Evolutionary conservation across 2,797 vertebrate genomes (phyloP), one percentile per base, ranked within the genome.

Genomic region (Helicolenus hilgendorfi): DNA sequence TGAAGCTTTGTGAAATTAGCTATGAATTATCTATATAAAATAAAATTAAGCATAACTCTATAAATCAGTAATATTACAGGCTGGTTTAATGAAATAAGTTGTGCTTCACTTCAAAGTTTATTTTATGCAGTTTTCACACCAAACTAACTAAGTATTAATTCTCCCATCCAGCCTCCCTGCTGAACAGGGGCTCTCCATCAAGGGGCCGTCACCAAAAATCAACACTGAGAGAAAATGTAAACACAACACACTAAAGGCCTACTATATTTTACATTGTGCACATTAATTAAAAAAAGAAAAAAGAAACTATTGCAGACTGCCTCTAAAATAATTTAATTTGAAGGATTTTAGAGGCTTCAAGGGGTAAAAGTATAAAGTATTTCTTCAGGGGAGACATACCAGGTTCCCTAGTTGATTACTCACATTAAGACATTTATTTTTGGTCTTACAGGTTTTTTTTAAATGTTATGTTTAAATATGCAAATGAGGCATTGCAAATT

Each of bases 121-220:
- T 77, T 77, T 79, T 11, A 55, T 14, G 2, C 60, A 56, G 26
- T 45, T 86, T 74, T 35, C 36, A 71, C 3, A 68, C 3, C 27
- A 45, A 72, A 72, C 15, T 15, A 41, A 0, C 13, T 27, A 4
- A 4, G 26, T 22, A 35, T 68, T 72, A 49, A 29, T 62, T 81
- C 7, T 73, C 8, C 36, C 29, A 53, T 36, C 29, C 72, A 72
- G 38, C 59, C 73, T 35, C 7, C 73, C n/a, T 63, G 67, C 62
- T 77, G 84, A 70, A 74, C 24, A 80, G 53, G 45, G 33, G 55
- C 49, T 72, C 72, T 35, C 60, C 45, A 13, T 15, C n/a, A 79
- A 94, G 94, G 93, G 91, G 87, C 78, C 68, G 74, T 95, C 89
- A 75, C 63, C 79, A 87, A 95, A 94, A 83, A 55, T 71, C 62